A percentile compares a stretch with the other conserved stretches of the same genome.
phyloP scores from a whole-genome alignment of 2,888 invertebrate species.

The Eulithis prunata region DNA sequence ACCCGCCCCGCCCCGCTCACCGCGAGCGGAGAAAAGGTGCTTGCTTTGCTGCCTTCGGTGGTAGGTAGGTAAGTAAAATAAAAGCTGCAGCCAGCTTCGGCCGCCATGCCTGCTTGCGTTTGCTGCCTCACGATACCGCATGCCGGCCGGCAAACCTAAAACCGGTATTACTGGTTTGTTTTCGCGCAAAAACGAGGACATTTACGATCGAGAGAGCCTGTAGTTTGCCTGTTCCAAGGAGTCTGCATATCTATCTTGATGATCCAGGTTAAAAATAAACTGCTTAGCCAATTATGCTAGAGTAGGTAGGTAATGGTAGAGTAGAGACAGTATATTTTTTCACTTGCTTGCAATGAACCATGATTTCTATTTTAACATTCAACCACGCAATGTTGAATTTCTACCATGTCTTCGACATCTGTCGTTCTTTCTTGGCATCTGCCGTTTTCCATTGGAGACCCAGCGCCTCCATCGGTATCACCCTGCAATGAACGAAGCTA shows the following conservation, averaged over 20 bases:
- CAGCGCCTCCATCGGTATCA: conserved; percentile 37
- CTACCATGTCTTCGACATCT: conserved; percentile 33
- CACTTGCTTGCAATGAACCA: background rate
- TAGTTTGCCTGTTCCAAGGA: conserved; percentile 46
- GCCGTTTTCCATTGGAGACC: conserved; percentile 33
- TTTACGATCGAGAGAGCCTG: conserved; percentile 50
- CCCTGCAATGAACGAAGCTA: conserved; percentile 50
- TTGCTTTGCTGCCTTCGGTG: background rate
- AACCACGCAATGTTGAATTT: conserved; percentile 58
- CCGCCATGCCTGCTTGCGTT: conserved; percentile 3
- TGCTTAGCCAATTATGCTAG: conserved; percentile 6
- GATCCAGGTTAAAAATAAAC: conserved; percentile 48
- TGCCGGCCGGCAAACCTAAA: conserved; percentile 57
- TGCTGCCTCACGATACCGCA: background rate
- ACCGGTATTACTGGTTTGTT: conserved; percentile 75
- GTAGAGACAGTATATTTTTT: too few species aligned
- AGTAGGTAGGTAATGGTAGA: too few species aligned
- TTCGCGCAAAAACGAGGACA: conserved; percentile 79
- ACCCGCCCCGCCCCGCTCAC: conserved; percentile 46
- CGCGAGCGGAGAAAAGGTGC: conserved; percentile 17
- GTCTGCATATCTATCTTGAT: conserved; percentile 32
- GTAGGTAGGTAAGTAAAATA: too few species aligned
- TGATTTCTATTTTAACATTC: conserved; percentile 48
- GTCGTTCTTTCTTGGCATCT: conserved; percentile 41
- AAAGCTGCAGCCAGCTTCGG: conserved; percentile 29